These are phyloP conservation scores for Trichomalopsis sarcophagae DNA, from an alignment of 1,140 invertebrate species.

Conservation along the genomic window DNA sequence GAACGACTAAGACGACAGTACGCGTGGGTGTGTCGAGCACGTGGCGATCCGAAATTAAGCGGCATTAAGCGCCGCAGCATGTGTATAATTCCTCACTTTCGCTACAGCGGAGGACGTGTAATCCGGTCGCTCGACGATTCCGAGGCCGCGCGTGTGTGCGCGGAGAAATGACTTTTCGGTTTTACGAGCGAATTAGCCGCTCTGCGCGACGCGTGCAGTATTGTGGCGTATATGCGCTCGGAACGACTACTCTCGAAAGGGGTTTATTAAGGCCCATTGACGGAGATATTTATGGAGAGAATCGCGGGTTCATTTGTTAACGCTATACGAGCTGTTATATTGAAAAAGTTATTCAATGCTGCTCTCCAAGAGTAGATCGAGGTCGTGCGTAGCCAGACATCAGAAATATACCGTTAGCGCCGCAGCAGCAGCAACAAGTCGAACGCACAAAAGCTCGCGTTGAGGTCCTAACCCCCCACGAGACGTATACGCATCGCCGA, in stretches of 20 bases:
- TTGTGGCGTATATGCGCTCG: no score
- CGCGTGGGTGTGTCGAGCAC: not conserved
- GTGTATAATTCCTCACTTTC: slow-evolving; percentile 20
- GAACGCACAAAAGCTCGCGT: not conserved
- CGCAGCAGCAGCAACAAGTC: not conserved
- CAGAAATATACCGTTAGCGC: not conserved
- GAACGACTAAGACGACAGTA: slow-evolving; percentile 18
- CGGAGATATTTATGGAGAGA: no score
- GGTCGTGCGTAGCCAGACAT: no score
- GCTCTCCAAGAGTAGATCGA: no score
- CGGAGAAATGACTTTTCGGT: not conserved
- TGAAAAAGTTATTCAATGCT: no score
- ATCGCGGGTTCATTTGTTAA: no score
- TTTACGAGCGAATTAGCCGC: not conserved
- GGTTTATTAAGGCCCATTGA: no score
- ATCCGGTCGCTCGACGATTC: not conserved
- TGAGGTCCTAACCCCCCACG: not conserved
- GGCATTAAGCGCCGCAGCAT: slow-evolving; percentile 9
- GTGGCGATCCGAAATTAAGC: slow-evolving; percentile 20
- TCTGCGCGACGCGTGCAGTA: no score
- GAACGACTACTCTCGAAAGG: no score
- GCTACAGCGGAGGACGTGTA: not conserved
- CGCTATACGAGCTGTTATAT: no score
- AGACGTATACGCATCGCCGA: not conserved
- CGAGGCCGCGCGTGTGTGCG: no score